phyloP scores from a whole-genome alignment of 2,888 invertebrate genomes.

The Koerneria pararmatus region DNA sequence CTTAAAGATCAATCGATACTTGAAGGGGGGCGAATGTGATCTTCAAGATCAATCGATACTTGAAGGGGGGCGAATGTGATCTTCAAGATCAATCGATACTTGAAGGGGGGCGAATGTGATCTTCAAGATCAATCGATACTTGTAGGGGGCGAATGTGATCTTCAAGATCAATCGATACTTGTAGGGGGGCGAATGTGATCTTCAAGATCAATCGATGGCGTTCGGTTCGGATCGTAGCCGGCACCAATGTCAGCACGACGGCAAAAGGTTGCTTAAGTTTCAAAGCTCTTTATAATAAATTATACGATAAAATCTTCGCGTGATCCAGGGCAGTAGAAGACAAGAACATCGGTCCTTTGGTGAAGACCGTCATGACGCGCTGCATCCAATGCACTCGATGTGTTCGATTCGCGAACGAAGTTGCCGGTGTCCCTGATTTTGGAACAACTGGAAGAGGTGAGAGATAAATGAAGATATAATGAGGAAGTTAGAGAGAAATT shows the following conservation, averaged over 20 bases:
- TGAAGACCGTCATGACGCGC: slow-evolving; percentile 97
- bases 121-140: background rate
- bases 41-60: too few species aligned
- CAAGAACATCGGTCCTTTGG: slow-evolving; percentile 93
- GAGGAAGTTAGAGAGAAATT: background rate
- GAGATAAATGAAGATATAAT: too few species aligned
- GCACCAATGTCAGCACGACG: slow-evolving; percentile 51
- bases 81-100: background rate
- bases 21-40: too few species aligned
- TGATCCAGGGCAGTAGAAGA: slow-evolving; percentile 90
- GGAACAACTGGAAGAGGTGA: slow-evolving; percentile 68
- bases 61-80: background rate
- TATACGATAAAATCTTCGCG: background rate
- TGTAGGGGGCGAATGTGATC: background rate
- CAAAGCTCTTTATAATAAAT: background rate
- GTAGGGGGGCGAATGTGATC: slow-evolving; percentile 68
- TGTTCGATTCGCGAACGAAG: slow-evolving; percentile 83
- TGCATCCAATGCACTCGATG: slow-evolving; percentile 91
- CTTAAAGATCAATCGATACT: too few species aligned
- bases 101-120: background rate
- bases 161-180: background rate
- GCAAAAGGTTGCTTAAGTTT: slow-evolving; percentile 39
- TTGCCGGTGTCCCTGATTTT: slow-evolving; percentile 86
- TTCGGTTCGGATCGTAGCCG: slow-evolving; percentile 80
- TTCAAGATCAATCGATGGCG: slow-evolving; percentile 97